Percentiles rank a stretch among this genome's conserved stretches.
Conservation (phyloP, 2,888 invertebrate genomes). For the Tanytarsus gracilentus region DNA sequence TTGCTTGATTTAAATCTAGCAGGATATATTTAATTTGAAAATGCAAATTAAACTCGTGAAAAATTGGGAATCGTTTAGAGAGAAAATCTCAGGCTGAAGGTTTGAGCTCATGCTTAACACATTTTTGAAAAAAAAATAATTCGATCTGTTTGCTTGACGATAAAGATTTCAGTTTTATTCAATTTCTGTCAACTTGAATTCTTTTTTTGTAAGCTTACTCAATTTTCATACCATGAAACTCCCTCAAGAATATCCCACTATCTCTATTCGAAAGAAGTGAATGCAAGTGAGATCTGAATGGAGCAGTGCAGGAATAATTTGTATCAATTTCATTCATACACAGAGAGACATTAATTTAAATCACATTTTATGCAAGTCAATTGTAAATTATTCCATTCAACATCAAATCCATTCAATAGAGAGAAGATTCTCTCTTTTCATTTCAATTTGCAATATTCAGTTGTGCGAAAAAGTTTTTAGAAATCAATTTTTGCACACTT, state of each 20-base stretch:
- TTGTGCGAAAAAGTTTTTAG: no score
- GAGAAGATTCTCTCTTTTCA: neutral
- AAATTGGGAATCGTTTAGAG: no score
- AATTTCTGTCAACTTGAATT: slow-evolving; percentile 23
- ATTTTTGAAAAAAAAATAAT: neutral
- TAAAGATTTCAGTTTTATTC: slow-evolving; percentile 26
- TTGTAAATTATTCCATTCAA: slow-evolving; percentile 3
- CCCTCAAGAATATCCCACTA: neutral
- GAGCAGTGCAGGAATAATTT: slow-evolving; percentile 8
- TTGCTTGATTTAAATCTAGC: no score
- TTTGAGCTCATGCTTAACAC: neutral
- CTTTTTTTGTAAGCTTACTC: slow-evolving; percentile 18
- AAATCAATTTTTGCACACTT: neutral
- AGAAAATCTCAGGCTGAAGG: no score
- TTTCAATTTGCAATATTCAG: no score
- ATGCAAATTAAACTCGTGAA: no score
- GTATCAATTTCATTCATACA: slow-evolving; percentile 10
- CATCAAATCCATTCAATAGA: neutral
- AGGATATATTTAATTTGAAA: no score
- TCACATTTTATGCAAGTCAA: slow-evolving; percentile 14
- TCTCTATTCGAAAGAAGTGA: neutral
- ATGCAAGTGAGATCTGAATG: neutral
- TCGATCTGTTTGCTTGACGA: slow-evolving; percentile 20
- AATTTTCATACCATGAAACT: slow-evolving; percentile 2
- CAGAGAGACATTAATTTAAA: slow-evolving; percentile 8